A percentile compares a stretch with the other conserved stretches of the same genome.
These are phyloP conservation scores for Halocynthia aurantium DNA, from an alignment of 23 tunicate genomes.

Conservation along the genomic window DNA sequence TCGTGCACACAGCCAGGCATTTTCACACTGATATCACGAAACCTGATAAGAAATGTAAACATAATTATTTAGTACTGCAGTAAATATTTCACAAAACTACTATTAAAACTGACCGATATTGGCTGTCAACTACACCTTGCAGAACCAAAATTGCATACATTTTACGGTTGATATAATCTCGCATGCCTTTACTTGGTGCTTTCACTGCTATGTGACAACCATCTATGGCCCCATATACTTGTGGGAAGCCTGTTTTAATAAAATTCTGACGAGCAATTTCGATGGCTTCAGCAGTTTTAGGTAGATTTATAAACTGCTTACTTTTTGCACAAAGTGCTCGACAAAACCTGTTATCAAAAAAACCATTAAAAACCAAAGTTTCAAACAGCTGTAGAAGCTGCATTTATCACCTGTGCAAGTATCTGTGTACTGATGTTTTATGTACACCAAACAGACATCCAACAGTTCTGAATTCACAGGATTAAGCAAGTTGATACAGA, in stretches of 20 bases:
- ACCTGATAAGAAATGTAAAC: too few relatives aligned
- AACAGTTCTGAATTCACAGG: conserved; percentile 25
- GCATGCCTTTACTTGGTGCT: conserved; percentile 24
- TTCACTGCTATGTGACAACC: conserved; percentile 28
- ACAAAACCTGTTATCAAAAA: conserved; percentile 13
- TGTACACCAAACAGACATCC: conserved; percentile 30
- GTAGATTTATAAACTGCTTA: conserved; percentile 10
- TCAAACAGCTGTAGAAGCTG: too few relatives aligned
- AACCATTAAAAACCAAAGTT: too few relatives aligned
- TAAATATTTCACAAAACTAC: neutral
- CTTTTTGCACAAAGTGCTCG: conserved; percentile 19
- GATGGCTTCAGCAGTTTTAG: conserved; percentile 1
- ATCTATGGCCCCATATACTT: conserved; percentile 31
- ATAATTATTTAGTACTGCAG: neutral
- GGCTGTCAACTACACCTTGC: conserved; percentile 38
- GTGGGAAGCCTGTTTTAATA: conserved; percentile 27
- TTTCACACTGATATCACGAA: conserved; percentile 11
- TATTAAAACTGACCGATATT: conserved; percentile 9
- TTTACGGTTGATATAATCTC: conserved; percentile 25
- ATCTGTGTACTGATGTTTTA: conserved; percentile 24
- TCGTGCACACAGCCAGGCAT: conserved; percentile 26
- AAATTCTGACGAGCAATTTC: conserved; percentile 16
- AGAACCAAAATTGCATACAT: conserved; percentile 15
- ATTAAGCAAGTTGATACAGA: too few relatives aligned
- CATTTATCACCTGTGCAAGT: too few relatives aligned